These are phyloP conservation scores for Eupithecia centaureata DNA, from an alignment of 2,888 invertebrate species.

Conservation along the genomic window DNA sequence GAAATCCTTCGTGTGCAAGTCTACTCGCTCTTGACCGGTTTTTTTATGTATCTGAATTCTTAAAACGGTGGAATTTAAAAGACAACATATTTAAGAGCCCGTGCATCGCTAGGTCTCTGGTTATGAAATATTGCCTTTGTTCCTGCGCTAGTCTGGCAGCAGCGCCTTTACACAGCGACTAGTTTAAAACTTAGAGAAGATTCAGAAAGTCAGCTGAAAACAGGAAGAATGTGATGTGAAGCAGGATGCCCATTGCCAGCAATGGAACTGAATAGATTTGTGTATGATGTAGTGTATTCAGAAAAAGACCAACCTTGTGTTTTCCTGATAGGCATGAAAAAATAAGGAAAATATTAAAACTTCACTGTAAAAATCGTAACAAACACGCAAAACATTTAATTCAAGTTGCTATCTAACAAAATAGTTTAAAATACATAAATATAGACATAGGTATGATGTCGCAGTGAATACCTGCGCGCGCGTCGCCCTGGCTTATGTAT, in stretches of 20 bases:
- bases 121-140: background rate
- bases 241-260: background rate
- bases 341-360: background rate
- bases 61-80: no score
- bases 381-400: background rate
- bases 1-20: no score
- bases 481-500: background rate
- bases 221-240: background rate
- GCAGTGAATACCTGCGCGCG: background rate
- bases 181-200: background rate
- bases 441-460: background rate
- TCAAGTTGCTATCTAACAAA: background rate
- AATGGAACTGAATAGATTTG: background rate
- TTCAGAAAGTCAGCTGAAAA: background rate
- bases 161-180: background rate
- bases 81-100: no score
- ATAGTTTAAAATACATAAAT: no score
- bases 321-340: background rate
- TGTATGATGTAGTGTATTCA: background rate
- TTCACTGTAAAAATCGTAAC: background rate
- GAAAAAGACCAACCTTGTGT: background rate
- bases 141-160: background rate
- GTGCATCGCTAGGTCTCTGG: no score
- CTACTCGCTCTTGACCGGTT: no score
- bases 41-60: no score